Evolutionary conservation across 2,888 invertebrate species (phyloP), one percentile per base, ranked within the genome.

Genomic region (Aporophyla nigra): DNA sequence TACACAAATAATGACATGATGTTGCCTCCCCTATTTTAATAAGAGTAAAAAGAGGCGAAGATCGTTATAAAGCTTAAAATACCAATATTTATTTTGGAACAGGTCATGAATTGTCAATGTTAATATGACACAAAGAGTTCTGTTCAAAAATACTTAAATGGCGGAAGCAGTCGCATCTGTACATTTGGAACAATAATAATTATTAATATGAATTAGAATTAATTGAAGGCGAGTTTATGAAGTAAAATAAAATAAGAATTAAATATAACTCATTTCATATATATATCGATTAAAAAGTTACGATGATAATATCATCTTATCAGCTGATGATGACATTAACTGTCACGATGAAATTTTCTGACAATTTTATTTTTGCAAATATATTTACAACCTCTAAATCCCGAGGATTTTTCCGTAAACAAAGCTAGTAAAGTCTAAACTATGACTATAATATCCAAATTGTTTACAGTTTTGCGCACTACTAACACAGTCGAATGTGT

Each of bases 371-470:
- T 59, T 61, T 74, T 40, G 24, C 56, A 59, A 71, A 73, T 80
- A 84, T 84, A 85, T 80, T 76, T 72, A 71, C 40, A 71, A 67
- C 80, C 83, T 68, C 59, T 5, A 24, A 72, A 33, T 63, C 40
- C 40, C n/a, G 46, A 63, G 58, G n/a, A 46, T 69, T 68, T 80
- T 74, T 49, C 53, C 40, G 9, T 53, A 40, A 72, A 59, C 54
- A 27, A 68, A 51, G 19, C 40, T 62, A 27, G 19, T 53, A 19
- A 19, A 49, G 46, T 74, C 83, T 81, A 84, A 93, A 79, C 24
- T 76, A 97, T 97, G 97, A 92, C 93, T 84, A 91, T 95, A 69
- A 91, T 96, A 82, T 95, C 96, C 16, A 96, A 95, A 91, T 86
- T 96, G 53, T 82, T 92, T n/a, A 94, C 95, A 65, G 88, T 91